These are phyloP conservation scores for Cottus gobio DNA, from an alignment of 2,113 vertebrate genomes.

Conservation along the genomic window DNA sequence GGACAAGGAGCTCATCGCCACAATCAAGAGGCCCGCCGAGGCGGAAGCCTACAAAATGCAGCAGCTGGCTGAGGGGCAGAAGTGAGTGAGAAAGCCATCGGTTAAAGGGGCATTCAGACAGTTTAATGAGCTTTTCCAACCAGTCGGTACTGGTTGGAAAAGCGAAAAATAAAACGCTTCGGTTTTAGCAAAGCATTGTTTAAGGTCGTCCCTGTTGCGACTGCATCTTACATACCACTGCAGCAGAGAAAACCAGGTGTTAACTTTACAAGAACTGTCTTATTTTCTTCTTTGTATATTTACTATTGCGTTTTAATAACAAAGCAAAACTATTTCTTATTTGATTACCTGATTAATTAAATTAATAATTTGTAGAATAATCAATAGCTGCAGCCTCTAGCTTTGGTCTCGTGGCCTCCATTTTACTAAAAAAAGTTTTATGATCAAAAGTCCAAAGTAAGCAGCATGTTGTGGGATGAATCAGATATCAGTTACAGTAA, in stretches of 20 bases:
- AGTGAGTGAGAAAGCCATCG: conserved; percentile 81
- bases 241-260: neutral
- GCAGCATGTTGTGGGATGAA: neutral
- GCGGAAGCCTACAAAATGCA: conserved; percentile 93
- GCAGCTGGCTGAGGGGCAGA: conserved; percentile 93
- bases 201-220: too few species aligned
- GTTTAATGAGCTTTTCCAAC: neutral
- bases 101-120: neutral
- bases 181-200: too few species aligned
- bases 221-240: neutral
- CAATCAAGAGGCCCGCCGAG: conserved; percentile 89
- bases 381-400: neutral
- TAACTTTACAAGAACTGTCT: neutral
- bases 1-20: conserved; percentile 92
- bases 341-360: neutral
- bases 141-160: too few species aligned
- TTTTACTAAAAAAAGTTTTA: too few species aligned
- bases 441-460: neutral
- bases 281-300: neutral
- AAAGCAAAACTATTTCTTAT: neutral
- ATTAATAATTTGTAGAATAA: neutral
- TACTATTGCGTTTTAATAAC: neutral
- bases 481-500: neutral
- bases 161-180: too few species aligned
- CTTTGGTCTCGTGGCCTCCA: too few species aligned